A percentile compares a stretch with the other conserved stretches of the same genome.
Conservation (phyloP, 2,113 vertebrate genomes). For the Budorcas taxicolor region DNA sequence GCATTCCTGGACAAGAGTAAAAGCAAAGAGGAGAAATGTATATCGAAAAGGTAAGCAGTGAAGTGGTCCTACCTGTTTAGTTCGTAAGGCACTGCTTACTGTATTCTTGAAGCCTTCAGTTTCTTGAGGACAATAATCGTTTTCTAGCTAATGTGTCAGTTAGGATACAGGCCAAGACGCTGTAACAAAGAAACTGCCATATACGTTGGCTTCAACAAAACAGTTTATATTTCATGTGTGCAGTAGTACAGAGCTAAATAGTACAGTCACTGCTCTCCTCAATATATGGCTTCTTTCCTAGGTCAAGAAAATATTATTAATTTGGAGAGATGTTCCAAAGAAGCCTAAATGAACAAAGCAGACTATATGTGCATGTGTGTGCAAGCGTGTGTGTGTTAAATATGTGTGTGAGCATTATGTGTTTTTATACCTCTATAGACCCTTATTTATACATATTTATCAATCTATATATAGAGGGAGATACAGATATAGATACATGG, state of each 20-base stretch:
- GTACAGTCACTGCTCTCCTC: neutral
- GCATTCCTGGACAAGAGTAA: neutral
- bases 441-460: neutral
- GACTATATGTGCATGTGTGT: neutral
- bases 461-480: neutral
- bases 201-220: neutral
- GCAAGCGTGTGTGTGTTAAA: neutral
- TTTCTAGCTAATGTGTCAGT: neutral
- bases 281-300: neutral
- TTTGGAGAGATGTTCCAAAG: neutral
- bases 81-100: neutral
- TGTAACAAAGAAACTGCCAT: neutral
- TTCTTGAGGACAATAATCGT: neutral
- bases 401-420: neutral
- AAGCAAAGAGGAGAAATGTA: neutral
- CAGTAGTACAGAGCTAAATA: neutral
- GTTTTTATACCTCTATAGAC: neutral
- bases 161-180: neutral
- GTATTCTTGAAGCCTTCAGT: neutral
- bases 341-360: neutral
- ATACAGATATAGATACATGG: neutral
- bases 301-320: neutral
- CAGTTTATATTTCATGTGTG: neutral
- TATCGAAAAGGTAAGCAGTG: neutral
- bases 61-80: neutral